Conservation (phyloP, 1,140 invertebrate genomes). For the Dolichoris vasculosae region DNA sequence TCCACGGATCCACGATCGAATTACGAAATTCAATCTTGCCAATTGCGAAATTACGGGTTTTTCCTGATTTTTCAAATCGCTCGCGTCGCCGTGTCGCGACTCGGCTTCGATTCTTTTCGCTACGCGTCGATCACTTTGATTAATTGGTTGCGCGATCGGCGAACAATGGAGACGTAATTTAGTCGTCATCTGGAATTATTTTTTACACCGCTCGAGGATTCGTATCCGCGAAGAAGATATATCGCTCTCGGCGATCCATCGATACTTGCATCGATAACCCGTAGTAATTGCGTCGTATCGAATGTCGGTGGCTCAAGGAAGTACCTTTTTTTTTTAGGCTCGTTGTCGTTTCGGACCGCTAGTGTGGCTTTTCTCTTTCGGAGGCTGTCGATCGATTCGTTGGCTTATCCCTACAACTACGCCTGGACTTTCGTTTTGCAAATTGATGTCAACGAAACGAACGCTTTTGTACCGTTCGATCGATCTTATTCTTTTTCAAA, state of each 20-base stretch:
- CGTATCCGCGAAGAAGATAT: neutral
- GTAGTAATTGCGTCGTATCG: neutral
- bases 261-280: neutral
- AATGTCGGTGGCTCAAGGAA: neutral
- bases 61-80: neutral
- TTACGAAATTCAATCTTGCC: too few species aligned
- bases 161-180: slow-evolving; percentile 35
- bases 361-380: neutral
- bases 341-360: neutral
- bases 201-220: neutral
- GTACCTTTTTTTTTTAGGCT: neutral
- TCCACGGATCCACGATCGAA: too few species aligned
- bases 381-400: neutral
- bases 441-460: neutral
- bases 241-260: neutral
- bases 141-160: neutral
- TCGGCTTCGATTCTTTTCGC: neutral
- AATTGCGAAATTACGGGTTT: neutral
- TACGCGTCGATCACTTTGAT: slow-evolving; percentile 2
- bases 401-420: neutral
- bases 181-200: slow-evolving; percentile 17
- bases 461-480: neutral
- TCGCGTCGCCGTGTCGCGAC: neutral
- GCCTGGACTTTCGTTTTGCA: neutral
- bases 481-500: neutral